These are phyloP conservation scores for Syngnathoides biaculeatus DNA, from an alignment of 2,113 vertebrate species.

Conservation along the genomic window DNA sequence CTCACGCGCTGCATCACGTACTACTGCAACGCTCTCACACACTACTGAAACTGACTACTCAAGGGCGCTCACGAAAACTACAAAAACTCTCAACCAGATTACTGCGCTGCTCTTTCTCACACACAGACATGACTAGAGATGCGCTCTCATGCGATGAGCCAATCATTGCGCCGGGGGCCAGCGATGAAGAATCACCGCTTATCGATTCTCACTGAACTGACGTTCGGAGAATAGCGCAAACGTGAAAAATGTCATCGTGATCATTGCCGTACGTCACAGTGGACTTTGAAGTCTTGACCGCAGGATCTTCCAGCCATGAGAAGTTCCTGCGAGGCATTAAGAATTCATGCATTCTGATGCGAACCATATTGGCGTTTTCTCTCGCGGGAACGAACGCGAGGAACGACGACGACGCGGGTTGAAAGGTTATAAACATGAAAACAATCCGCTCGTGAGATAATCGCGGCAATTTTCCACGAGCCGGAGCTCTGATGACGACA, in stretches of 20 bases:
- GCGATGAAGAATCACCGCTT: neutral
- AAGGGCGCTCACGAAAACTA: no score
- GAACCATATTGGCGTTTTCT: constrained; percentile 49
- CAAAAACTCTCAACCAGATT: no score
- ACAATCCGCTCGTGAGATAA: constrained; percentile 62
- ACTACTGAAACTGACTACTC: no score
- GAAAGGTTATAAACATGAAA: constrained; percentile 63
- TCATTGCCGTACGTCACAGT: neutral
- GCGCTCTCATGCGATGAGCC: no score
- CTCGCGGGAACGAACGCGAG: neutral
- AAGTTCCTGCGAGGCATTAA: constrained; percentile 34
- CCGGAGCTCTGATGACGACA: constrained; percentile 43
- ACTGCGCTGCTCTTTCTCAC: no score
- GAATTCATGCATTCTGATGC: constrained; percentile 51
- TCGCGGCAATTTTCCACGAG: constrained; percentile 58
- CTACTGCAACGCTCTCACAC: no score
- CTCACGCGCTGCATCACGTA: no score
- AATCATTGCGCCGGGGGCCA: no score
- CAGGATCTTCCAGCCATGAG: neutral
- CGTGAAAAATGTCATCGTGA: neutral
- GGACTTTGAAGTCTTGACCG: neutral
- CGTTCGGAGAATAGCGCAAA: no score
- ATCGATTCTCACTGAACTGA: no score
- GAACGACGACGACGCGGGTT: neutral
- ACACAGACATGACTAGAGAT: no score